These are phyloP conservation scores for Meganola albula DNA, from an alignment of 2,888 invertebrate species.

Conservation along the genomic window DNA sequence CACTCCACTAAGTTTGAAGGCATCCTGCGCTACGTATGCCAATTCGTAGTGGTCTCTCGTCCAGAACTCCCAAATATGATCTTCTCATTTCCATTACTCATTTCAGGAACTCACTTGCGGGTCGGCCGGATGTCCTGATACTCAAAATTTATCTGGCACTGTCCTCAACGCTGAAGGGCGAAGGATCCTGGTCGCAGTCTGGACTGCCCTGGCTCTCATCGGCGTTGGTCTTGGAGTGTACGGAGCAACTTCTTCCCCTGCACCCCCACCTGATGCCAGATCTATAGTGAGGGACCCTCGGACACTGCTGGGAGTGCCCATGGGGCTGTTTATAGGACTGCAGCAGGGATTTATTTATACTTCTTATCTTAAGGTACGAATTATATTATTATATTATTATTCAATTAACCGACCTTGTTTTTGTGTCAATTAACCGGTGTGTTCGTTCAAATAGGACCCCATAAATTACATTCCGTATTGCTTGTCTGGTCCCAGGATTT, in stretches of 20 bases:
- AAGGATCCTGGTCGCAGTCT: constrained; percentile 48
- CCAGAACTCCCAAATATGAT: too few species aligned
- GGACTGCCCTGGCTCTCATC: constrained; percentile 50
- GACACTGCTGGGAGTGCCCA: constrained; percentile 83
- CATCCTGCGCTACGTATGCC: too few species aligned
- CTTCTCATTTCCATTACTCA: too few species aligned
- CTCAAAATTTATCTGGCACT: constrained; percentile 47
- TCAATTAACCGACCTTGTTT: too few species aligned
- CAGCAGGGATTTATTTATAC: constrained; percentile 91
- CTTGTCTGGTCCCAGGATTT: too few species aligned
- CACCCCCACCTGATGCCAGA: constrained; percentile 54
- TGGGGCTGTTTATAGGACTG: constrained; percentile 88
- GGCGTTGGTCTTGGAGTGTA: constrained; percentile 53
- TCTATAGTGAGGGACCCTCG: constrained; percentile 77
- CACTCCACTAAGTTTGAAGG: too few species aligned
- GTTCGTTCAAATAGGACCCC: too few species aligned
- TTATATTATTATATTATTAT: too few species aligned
- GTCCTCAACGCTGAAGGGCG: constrained; percentile 56
- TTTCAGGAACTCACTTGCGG: constrained; percentile 61
- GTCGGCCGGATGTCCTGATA: constrained; percentile 61
- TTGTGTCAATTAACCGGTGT: too few species aligned
- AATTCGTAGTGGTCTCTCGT: too few species aligned
- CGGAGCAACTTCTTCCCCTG: constrained; percentile 53
- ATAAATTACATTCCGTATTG: too few species aligned
- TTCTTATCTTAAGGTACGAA: constrained; percentile 85